Percentiles rank a stretch among this genome's conserved stretches.
Evolutionary conservation across 2,113 vertebrate species (phyloP).

Genomic region (Orycteropus afer): DNA sequence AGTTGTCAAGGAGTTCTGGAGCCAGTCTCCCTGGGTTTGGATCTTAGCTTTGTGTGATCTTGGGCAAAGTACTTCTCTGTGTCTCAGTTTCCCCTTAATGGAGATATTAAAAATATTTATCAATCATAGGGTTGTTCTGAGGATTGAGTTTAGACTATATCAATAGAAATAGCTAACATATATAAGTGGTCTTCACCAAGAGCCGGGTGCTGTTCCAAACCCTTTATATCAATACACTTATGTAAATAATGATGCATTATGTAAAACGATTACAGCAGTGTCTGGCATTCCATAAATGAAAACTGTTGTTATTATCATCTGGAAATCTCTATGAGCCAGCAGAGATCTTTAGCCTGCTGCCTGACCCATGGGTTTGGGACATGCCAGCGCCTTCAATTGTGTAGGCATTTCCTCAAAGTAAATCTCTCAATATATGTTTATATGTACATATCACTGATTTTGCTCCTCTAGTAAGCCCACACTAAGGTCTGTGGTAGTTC

Average conservation of each 20-base stretch:
- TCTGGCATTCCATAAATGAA: background rate
- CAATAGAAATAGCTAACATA: background rate
- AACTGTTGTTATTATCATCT: background rate
- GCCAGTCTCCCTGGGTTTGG: background rate
- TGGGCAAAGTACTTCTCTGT: background rate
- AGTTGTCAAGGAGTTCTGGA: background rate
- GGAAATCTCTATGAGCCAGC: background rate
- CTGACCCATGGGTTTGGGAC: background rate
- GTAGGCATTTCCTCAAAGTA: background rate
- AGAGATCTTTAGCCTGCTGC: background rate
- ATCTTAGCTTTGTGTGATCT: background rate
- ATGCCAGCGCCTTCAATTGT: background rate
- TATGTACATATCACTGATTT: background rate
- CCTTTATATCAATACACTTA: background rate
- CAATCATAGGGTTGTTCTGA: background rate
- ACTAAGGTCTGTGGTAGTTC: background rate
- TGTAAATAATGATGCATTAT: background rate
- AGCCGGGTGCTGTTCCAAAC: background rate
- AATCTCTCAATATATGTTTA: background rate
- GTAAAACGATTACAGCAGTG: background rate
- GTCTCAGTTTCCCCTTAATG: slow-evolving; percentile 7
- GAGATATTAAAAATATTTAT: background rate
- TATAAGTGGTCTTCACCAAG: background rate
- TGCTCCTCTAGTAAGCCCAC: background rate
- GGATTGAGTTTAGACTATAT: background rate